A percentile compares a stretch with the other conserved stretches of the same genome.
These are phyloP conservation scores for Crocuta crocuta DNA, from an alignment of 2,113 vertebrate genomes.

Conservation along the genomic window DNA sequence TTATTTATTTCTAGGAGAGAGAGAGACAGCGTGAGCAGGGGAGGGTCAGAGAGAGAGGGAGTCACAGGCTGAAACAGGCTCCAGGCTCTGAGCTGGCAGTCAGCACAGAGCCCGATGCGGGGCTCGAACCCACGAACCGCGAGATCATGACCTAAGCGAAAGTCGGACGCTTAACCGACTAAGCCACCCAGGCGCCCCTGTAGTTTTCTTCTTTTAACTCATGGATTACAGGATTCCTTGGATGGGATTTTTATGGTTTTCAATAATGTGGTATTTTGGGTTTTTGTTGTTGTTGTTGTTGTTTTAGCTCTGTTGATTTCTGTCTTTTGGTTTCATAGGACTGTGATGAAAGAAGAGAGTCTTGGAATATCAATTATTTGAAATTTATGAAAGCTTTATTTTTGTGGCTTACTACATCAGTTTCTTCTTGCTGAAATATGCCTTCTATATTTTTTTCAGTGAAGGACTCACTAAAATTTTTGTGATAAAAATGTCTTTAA, in stretches of 20 bases:
- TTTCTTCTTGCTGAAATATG: background rate
- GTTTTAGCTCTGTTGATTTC: background rate
- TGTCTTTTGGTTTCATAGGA: background rate
- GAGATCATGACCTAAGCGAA: too few relatives aligned
- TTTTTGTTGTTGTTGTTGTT: background rate
- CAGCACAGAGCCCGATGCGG: too few relatives aligned
- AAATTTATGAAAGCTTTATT: background rate
- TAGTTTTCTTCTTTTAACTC: background rate
- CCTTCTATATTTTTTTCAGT: background rate
- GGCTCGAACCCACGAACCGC: too few relatives aligned
- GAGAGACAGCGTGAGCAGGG: too few relatives aligned
- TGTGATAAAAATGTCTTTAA: background rate
- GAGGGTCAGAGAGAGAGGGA: too few relatives aligned
- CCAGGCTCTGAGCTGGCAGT: too few relatives aligned
- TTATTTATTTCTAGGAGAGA: too few relatives aligned
- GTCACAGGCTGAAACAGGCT: too few relatives aligned
- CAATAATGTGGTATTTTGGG: background rate
- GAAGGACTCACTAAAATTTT: background rate
- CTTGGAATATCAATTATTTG: background rate
- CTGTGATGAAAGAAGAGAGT: background rate
- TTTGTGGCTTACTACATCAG: background rate
- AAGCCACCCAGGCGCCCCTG: too few relatives aligned
- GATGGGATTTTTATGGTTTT: background rate
- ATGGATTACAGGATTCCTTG: background rate
- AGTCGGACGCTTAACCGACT: too few relatives aligned